Evolutionary conservation across 2,113 vertebrate genomes (phyloP).

Genomic region (Oenanthe oenanthe): DNA sequence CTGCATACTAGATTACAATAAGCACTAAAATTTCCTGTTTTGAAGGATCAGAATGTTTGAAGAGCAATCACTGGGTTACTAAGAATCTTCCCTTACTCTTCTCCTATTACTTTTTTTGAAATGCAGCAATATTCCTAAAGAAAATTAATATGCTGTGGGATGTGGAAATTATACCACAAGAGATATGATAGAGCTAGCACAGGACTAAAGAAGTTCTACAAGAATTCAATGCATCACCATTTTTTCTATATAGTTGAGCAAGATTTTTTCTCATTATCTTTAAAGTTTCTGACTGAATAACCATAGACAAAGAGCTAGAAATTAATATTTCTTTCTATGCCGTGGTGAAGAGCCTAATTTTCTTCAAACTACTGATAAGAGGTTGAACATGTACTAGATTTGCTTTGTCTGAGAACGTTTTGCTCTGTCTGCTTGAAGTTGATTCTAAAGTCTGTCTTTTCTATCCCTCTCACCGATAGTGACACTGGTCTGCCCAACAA

Average conservation of each 20-base stretch:
- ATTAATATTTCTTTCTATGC: background rate
- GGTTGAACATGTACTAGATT: background rate
- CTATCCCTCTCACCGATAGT: background rate
- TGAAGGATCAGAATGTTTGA: background rate
- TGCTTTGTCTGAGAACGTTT: background rate
- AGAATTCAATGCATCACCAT: background rate
- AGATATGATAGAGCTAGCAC: background rate
- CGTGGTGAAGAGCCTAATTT: background rate
- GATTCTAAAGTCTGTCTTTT: background rate
- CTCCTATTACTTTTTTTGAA: background rate
- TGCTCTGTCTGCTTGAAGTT: background rate
- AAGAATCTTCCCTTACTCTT: background rate
- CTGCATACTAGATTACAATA: background rate
- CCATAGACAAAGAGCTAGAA: background rate
- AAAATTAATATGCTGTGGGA: background rate
- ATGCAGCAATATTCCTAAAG: background rate
- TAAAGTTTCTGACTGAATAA: background rate
- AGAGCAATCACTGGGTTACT: background rate
- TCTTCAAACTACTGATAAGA: background rate
- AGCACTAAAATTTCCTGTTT: background rate
- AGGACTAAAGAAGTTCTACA: background rate
- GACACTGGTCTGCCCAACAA: background rate
- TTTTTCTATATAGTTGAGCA: background rate
- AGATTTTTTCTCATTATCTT: background rate
- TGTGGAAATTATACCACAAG: background rate